Percentiles rank a stretch among this genome's conserved stretches.
Conservation (phyloP, 1,140 invertebrate genomes). For the Hylaeus volcanicus region DNA sequence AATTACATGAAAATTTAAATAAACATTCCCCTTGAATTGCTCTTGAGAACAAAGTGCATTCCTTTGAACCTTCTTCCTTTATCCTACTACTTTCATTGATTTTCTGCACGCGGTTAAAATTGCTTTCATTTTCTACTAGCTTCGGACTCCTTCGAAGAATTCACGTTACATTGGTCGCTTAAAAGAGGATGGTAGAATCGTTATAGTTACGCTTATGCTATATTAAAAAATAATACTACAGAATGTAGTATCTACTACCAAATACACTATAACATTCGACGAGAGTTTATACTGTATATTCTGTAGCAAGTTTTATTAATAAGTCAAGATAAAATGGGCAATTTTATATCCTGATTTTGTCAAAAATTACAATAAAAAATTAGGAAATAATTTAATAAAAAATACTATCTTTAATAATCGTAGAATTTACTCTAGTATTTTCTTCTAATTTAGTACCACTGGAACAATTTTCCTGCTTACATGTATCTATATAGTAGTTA, state of each 20-base stretch:
- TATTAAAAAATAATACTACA: not conserved
- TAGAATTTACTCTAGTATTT: not conserved
- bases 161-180: not conserved
- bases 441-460: not conserved
- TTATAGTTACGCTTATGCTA: not conserved
- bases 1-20: slow-evolving; percentile 61
- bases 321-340: too few relatives aligned
- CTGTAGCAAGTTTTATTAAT: too few relatives aligned
- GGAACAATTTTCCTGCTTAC: too few relatives aligned
- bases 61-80: slow-evolving; percentile 42
- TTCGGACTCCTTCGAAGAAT: not conserved
- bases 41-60: slow-evolving; percentile 37
- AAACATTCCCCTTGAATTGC: slow-evolving; percentile 46
- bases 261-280: too few relatives aligned
- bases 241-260: too few relatives aligned
- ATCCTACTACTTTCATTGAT: slow-evolving; percentile 27
- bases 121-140: slow-evolving; percentile 44
- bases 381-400: not conserved
- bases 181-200: not conserved
- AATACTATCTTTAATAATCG: too few relatives aligned
- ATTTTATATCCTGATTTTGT: too few relatives aligned
- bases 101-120: slow-evolving; percentile 32
- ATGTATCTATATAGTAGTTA: too few relatives aligned
- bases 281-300: too few relatives aligned
- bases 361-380: not conserved